Base-by-base conservation (phyloP, 2,797 vertebrate species). In the Chelmon rostratus region DNA sequence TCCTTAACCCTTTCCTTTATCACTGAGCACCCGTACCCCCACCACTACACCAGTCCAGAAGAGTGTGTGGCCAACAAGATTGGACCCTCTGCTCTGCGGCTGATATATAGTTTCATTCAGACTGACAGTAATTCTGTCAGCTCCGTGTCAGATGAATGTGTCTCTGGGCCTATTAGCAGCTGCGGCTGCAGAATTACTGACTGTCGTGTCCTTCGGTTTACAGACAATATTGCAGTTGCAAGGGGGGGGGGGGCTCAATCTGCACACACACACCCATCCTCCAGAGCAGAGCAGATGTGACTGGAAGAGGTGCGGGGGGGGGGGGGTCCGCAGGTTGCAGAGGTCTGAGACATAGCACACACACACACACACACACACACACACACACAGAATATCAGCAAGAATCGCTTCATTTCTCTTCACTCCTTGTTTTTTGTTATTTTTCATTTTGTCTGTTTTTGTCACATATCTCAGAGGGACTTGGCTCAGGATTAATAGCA, bases 31-130 rank as follows among this genome's bases (percentile, higher is more conserved):
- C 38, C 76, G 75, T 72, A 72, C 79, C 79, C 76, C 81, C 79
- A 58, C 79, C 83, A 38, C 85, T 28, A 57, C 76, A 68, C 76
- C 50, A 77, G 79, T 79, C 67, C 84, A 90, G 85, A 89, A 82
- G 78, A 88, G 67, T 79, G 75, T 56, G 69, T 68, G 73, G 57
- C 68, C 74, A 61, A 67, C 70, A 47, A 73, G 93, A 95, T 93
- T 95, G 94, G 95, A 94, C 92, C 91, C 62, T 93, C 91, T 74
- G 65, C 66, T 68, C 64, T 18, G 67, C 35, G 33, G 85, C 90
- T 95, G 95, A 96, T 96, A 93, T 94, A 95, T 91, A 75, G 94
- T 94, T 96, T 94, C 90, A 94, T 95, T 94, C 93, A 96, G 91
- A 81, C 84, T 80, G 78, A 93, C 93, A 94, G 94, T 96, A 94